Evolutionary conservation across 92 coral and sea anemone genomes (phyloP), one percentile per base, ranked within the genome.

Genomic region (Zoanthus solanderi): DNA sequence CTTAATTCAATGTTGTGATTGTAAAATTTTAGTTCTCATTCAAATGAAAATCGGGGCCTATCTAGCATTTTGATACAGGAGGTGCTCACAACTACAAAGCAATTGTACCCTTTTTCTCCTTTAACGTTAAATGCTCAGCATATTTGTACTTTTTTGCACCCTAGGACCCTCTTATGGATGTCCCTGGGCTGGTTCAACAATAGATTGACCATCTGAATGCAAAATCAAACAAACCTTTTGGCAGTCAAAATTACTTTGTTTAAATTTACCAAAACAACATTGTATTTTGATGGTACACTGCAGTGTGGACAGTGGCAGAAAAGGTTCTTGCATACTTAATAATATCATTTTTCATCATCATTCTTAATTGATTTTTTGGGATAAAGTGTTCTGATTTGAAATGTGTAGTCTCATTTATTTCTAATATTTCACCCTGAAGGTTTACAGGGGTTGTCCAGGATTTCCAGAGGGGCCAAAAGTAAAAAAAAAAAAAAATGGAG

Each of bases 361-460:
- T 61, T 61, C 68, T 61, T 61, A 61, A 61, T 61, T 16, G 29
- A 61, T 61, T 61, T 61, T 61, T 61, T 61, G 18, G 65, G 68
- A 61, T 16, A 61, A 61, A 61, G 68, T 61, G 68, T 61, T 61
- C 68, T 61, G 68, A 61, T 61, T 17, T 61, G 68, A 61, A 61
- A 61, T 61, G 68, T 61, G 31, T 57, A 57, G 29, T 16, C 68
- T 61, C 68, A 61, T 61, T 61, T 61, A 61, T n/a, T 17, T 61
- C 68, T 61, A 61, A 61, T 61, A 61, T 61, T 61, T 61, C 29
- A 61, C 68, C 16, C 68, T 61, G 68, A 61, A 61, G 68, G 68
- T 30, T 61, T 61, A 61, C 30, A 16, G 29, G 68, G 68, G 68
- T 16, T 61, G 28, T 61, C 68, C 68, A 61, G 68, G 68, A 61